These are phyloP conservation scores for Dasypus novemcinctus DNA, from an alignment of 2,113 vertebrate species.

Conservation along the genomic window DNA sequence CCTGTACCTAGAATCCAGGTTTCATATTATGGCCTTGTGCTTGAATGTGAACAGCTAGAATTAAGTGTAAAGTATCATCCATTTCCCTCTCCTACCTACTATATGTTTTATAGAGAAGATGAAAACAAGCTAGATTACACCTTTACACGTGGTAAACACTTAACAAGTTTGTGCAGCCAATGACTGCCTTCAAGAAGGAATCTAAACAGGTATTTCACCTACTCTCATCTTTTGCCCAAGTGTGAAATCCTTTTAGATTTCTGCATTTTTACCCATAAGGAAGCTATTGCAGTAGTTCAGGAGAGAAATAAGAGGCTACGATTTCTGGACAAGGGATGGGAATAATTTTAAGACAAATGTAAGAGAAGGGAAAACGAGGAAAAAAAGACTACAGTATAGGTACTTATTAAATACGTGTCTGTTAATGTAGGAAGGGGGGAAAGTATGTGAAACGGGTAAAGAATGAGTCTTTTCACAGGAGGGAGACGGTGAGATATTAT, in stretches of 20 bases:
- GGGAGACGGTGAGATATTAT: not conserved
- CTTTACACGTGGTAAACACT: not conserved
- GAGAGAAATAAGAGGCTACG: not conserved
- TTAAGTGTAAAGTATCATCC: not conserved
- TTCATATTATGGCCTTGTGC: too few species aligned
- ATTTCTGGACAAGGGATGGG: too few species aligned
- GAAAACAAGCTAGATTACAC: too few species aligned
- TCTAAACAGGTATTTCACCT: too few species aligned
- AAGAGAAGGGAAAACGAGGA: not conserved
- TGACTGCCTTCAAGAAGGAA: too few species aligned
- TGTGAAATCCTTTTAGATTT: not conserved
- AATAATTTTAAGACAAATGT: not conserved
- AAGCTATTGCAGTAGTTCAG: not conserved
- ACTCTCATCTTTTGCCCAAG: too few species aligned
- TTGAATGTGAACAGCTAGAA: not conserved
- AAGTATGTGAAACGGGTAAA: not conserved
- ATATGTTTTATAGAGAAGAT: not conserved
- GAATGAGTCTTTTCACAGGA: not conserved
- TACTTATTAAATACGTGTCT: too few species aligned
- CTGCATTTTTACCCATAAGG: not conserved
- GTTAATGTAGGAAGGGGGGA: accelerated
- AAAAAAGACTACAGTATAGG: too few species aligned
- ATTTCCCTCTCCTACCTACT: not conserved
- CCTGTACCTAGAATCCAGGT: not conserved
- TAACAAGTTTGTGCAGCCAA: too few species aligned